Percentiles rank a stretch among this genome's conserved stretches.
Evolutionary conservation across 2,888 invertebrate species (phyloP).

Genomic region (Teleiodes luculella): DNA sequence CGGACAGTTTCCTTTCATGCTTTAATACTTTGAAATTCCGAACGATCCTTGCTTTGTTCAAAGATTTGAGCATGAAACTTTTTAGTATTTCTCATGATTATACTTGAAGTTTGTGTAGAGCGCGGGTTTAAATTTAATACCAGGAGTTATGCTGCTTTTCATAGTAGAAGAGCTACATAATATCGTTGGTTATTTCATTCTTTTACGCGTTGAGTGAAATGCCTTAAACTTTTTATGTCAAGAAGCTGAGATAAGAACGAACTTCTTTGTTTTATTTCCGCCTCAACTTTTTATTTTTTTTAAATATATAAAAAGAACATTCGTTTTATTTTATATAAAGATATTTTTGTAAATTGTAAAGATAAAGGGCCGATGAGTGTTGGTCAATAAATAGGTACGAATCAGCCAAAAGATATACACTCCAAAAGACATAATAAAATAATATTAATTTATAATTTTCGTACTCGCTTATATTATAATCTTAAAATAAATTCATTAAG

Average conservation of each 20-base stretch:
- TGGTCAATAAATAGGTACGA: too few relatives aligned
- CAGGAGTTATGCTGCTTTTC: slow-evolving; percentile 14
- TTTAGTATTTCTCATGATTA: slow-evolving; percentile 30
- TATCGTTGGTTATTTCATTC: slow-evolving; percentile 6
- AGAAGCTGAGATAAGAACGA: background rate
- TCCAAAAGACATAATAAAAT: too few relatives aligned
- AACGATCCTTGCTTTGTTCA: slow-evolving; percentile 39
- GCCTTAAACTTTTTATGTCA: background rate
- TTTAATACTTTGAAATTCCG: slow-evolving; percentile 65
- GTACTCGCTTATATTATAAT: too few relatives aligned
- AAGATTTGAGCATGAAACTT: slow-evolving; percentile 44
- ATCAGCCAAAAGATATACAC: too few relatives aligned
- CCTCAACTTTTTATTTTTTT: too few relatives aligned
- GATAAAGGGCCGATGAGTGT: too few relatives aligned
- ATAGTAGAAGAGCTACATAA: background rate
- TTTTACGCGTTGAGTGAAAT: background rate
- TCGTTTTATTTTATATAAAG: too few relatives aligned
- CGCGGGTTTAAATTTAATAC: slow-evolving; percentile 17
- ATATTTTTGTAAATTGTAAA: too few relatives aligned
- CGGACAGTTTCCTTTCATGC: slow-evolving; percentile 65
- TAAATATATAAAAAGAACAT: too few relatives aligned
- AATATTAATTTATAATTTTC: too few relatives aligned
- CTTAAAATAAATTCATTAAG: too few relatives aligned
- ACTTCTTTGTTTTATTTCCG: too few relatives aligned
- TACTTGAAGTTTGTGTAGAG: slow-evolving; percentile 18